These are phyloP conservation scores for Peucedramus taeniatus DNA, from an alignment of 2,113 vertebrate species.

Conservation along the genomic window DNA sequence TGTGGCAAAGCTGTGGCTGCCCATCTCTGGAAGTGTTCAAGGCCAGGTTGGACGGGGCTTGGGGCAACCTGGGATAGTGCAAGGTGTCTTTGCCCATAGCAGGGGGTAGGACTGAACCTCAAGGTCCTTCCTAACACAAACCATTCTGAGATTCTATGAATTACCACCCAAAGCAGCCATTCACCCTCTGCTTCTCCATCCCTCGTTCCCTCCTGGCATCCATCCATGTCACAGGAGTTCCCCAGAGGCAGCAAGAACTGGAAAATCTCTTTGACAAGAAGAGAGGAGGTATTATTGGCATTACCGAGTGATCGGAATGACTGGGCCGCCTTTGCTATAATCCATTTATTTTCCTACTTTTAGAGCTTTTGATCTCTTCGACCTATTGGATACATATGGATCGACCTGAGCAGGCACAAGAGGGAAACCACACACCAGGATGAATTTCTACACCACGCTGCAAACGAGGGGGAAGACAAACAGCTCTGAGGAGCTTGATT, in stretches of 20 bases:
- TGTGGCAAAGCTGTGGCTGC: neutral
- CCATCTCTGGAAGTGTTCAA: neutral
- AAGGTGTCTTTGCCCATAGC: neutral
- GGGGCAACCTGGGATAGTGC: rapidly evolving
- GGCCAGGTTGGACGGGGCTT: rapidly evolving
- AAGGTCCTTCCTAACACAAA: neutral
- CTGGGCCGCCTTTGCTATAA: neutral
- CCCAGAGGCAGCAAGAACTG: neutral
- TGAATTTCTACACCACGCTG: neutral
- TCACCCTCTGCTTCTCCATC: neutral
- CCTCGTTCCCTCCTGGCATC: neutral
- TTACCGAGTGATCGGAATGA: rapidly evolving
- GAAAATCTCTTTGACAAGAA: neutral
- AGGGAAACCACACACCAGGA: neutral
- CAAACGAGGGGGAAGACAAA: neutral
- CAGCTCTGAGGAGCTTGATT: constrained; percentile 28
- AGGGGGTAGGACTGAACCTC: neutral
- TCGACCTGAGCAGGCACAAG: neutral
- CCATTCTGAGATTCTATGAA: neutral
- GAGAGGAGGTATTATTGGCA: neutral
- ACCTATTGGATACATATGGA: neutral
- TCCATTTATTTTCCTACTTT: neutral
- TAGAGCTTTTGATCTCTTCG: neutral
- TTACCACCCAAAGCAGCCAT: neutral
- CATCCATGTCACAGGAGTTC: neutral